A percentile compares a stretch with the other conserved stretches of the same genome.
Evolutionary conservation across 2,888 invertebrate genomes (phyloP).

Genomic region (Eutolmus rufibarbis): DNA sequence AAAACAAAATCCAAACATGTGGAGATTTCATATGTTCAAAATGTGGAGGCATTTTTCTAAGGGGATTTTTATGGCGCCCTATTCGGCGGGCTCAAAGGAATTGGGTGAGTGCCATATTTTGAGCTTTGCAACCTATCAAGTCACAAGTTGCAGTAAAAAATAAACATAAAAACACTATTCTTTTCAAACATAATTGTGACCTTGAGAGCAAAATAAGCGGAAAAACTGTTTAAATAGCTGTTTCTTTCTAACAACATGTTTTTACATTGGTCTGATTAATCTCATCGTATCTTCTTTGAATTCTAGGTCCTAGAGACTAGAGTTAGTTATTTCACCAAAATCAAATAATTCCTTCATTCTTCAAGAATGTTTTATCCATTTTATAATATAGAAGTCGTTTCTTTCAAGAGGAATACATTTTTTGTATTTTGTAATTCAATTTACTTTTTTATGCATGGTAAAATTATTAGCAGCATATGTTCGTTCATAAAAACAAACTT

Average conservation of each 20-base stretch:
- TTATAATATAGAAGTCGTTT: too few species aligned
- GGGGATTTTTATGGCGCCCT: neutral
- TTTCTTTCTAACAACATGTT: neutral
- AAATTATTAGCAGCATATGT: too few species aligned
- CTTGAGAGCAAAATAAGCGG: neutral
- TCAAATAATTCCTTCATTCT: too few species aligned
- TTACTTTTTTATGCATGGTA: too few species aligned
- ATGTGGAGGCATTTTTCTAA: neutral
- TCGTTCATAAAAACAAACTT: too few species aligned
- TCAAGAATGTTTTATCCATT: too few species aligned
- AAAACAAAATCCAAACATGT: neutral
- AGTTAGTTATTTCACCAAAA: too few species aligned
- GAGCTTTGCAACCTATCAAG: neutral
- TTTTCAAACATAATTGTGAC: neutral
- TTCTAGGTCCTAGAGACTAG: too few species aligned
- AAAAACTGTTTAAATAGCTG: neutral
- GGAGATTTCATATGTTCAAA: neutral
- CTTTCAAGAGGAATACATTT: too few species aligned
- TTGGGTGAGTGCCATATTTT: neutral
- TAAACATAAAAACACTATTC: neutral
- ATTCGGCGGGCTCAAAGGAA: neutral
- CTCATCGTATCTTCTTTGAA: too few species aligned
- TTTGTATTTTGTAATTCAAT: too few species aligned
- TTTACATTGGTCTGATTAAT: neutral
- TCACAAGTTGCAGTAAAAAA: neutral